Conservation (phyloP, 2,113 vertebrate genomes). For the Notarius lentiginosus region DNA sequence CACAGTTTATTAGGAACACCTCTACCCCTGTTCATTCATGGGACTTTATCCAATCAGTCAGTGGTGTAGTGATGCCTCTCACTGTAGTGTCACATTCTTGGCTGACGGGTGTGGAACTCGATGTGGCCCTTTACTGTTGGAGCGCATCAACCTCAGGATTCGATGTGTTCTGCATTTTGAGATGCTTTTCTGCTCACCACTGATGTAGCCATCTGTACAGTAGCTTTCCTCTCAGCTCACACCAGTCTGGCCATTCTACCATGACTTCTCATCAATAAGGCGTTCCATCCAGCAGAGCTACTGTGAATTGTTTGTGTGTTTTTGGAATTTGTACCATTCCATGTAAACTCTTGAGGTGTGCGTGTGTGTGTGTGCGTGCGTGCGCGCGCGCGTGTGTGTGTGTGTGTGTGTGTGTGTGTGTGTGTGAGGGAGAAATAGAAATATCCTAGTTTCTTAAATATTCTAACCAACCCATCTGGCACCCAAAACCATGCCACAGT, state of each 20-base stretch:
- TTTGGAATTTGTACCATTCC: too few relatives aligned
- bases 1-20: not conserved
- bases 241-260: not conserved
- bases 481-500: too few relatives aligned
- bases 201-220: not conserved
- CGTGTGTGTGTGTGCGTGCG: too few relatives aligned
- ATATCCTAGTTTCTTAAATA: too few relatives aligned
- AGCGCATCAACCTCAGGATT: not conserved
- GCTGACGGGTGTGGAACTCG: not conserved
- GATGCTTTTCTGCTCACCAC: not conserved
- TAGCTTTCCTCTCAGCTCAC: not conserved
- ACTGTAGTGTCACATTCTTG: too few relatives aligned
- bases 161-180: not conserved
- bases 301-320: not conserved
- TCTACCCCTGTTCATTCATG: not conserved
- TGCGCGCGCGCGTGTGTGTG: too few relatives aligned
- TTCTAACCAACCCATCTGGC: too few relatives aligned
- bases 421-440: too few relatives aligned
- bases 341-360: too few relatives aligned
- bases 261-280: not conserved
- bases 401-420: too few relatives aligned
- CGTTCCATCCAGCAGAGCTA: not conserved
- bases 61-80: too few relatives aligned
- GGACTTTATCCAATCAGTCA: too few relatives aligned
- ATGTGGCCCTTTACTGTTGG: not conserved